phyloP scores from a whole-genome alignment of 2,113 vertebrate genomes.

The Centrocercus urophasianus region DNA sequence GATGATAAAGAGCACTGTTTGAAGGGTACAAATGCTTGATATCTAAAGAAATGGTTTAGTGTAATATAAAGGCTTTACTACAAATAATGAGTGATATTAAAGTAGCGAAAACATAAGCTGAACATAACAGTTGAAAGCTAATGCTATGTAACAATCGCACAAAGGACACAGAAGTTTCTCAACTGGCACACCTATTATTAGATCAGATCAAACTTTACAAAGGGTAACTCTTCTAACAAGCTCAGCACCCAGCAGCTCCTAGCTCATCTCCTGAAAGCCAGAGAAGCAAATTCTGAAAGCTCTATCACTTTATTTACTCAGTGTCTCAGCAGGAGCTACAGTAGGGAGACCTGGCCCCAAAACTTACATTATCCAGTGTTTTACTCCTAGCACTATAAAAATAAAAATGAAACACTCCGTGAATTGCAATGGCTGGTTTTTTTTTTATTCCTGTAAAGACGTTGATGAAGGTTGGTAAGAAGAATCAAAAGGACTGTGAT shows the following conservation, averaged over 20 bases:
- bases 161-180: neutral
- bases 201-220: neutral
- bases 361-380: neutral
- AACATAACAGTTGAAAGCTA: neutral
- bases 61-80: neutral
- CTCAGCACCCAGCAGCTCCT: neutral
- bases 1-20: neutral
- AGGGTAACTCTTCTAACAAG: neutral
- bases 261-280: neutral
- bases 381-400: neutral
- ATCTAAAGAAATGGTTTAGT: neutral
- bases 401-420: neutral
- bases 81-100: fast-evolving
- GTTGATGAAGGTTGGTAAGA: neutral
- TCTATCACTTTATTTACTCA: neutral
- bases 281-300: neutral
- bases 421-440: fast-evolving
- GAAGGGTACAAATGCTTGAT: neutral
- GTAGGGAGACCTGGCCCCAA: neutral
- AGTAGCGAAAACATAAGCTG: neutral
- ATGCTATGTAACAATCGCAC: neutral
- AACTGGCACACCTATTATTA: neutral
- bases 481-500: neutral
- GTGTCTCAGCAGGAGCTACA: neutral
- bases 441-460: neutral